Evolutionary conservation across 2,888 invertebrate genomes (phyloP).

Genomic region (Cosmorhoe ocellata): DNA sequence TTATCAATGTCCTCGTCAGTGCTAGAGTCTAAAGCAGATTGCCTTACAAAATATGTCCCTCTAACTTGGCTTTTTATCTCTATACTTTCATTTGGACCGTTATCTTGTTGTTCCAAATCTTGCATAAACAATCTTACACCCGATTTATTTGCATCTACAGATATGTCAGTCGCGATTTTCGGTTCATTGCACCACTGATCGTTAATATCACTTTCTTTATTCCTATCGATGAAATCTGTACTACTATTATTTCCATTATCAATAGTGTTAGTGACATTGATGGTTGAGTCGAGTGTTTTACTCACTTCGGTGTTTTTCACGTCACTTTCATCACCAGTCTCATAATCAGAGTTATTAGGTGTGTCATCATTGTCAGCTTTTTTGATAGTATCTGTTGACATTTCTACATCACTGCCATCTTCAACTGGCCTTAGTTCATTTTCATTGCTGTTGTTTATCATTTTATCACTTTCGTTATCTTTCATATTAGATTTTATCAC

Average conservation of each 20-base stretch:
- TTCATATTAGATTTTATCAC: too few relatives aligned
- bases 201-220: not conserved
- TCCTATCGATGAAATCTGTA: not conserved
- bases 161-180: not conserved
- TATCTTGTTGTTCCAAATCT: slow-evolving; percentile 8
- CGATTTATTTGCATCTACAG: not conserved
- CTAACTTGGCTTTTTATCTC: slow-evolving; percentile 5
- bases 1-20: not conserved
- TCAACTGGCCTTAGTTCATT: slow-evolving; percentile 27
- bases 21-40: slow-evolving; percentile 2
- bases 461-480: slow-evolving; percentile 9
- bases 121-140: not conserved
- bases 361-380: slow-evolving; percentile 34
- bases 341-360: slow-evolving; percentile 28
- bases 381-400: slow-evolving; percentile 42
- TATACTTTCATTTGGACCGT: slow-evolving; percentile 19
- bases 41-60: slow-evolving; percentile 16
- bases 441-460: slow-evolving; percentile 16
- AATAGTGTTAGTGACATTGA: slow-evolving; percentile 3
- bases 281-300: slow-evolving; percentile 2
- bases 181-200: slow-evolving; percentile 1
- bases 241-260: slow-evolving; percentile 12
- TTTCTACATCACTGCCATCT: slow-evolving; percentile 40
- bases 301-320: slow-evolving; percentile 24
- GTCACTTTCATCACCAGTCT: slow-evolving; percentile 35